These are phyloP conservation scores for Euzetes globulus DNA, from an alignment of 2,888 invertebrate genomes.

Conservation along the genomic window DNA sequence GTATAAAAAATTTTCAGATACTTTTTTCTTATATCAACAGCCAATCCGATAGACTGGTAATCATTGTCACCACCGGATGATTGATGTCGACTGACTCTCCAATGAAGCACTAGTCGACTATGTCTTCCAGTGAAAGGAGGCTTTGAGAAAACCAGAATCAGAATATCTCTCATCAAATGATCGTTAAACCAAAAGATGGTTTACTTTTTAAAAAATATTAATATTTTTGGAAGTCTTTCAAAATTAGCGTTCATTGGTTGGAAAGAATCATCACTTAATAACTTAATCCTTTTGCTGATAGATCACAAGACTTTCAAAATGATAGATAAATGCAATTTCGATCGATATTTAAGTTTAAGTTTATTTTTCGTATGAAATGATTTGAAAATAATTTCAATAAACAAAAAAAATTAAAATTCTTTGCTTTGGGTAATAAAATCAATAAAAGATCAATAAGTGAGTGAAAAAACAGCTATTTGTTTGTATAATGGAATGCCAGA, in stretches of 20 bases:
- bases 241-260: neutral
- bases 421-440: neutral
- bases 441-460: neutral
- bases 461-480: too few species aligned
- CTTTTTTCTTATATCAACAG: neutral
- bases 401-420: too few species aligned
- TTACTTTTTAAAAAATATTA: neutral
- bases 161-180: neutral
- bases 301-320: neutral
- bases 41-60: neutral
- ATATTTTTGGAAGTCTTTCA: neutral
- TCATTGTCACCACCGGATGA: constrained; percentile 17
- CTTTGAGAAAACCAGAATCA: neutral
- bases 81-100: neutral
- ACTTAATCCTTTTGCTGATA: neutral
- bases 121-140: neutral
- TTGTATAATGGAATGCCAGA: too few species aligned
- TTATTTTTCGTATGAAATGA: too few species aligned
- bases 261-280: neutral
- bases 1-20: neutral
- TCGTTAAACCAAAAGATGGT: neutral
- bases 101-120: neutral
- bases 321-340: neutral
- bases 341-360: too few species aligned
- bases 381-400: too few species aligned